Percentiles rank a stretch among this genome's conserved stretches.
Evolutionary conservation across 2,888 invertebrate species (phyloP).

Genomic region (Mimachlamys varia): DNA sequence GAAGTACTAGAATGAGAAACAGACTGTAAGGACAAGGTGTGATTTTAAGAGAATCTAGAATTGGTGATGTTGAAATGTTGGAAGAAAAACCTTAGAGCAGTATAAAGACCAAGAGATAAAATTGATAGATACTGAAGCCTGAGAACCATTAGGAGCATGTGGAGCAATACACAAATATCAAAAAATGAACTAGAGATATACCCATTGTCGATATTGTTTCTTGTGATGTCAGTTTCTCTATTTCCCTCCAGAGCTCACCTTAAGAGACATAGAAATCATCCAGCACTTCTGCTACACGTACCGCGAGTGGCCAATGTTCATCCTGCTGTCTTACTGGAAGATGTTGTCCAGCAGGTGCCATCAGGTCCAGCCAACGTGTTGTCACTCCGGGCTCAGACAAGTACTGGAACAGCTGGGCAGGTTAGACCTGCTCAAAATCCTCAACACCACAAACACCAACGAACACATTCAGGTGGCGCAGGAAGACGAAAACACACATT

Average conservation of each 20-base stretch:
- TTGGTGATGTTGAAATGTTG: too few relatives aligned
- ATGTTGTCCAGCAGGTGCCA: neutral
- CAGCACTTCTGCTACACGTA: conserved; percentile 11
- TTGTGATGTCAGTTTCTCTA: too few relatives aligned
- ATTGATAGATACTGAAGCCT: too few relatives aligned
- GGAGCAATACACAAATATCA: too few relatives aligned
- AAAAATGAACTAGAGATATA: too few relatives aligned
- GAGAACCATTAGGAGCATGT: too few relatives aligned
- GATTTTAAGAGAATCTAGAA: too few relatives aligned
- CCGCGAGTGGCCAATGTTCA: conserved; percentile 14
- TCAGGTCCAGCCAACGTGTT: neutral
- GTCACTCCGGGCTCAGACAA: neutral
- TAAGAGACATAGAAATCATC: conserved; percentile 3
- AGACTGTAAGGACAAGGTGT: too few relatives aligned
- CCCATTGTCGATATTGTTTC: too few relatives aligned
- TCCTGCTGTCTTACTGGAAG: neutral
- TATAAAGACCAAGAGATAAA: too few relatives aligned
- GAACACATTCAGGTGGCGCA: conserved; percentile 4
- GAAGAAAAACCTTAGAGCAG: too few relatives aligned
- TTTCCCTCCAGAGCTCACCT: neutral
- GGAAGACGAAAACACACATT: neutral
- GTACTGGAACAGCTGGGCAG: neutral
- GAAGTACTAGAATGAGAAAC: too few relatives aligned
- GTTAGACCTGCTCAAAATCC: neutral
- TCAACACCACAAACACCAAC: neutral